Conservation (phyloP, 64 coral and sea anemone species). For the Stylophora pistillata region DNA sequence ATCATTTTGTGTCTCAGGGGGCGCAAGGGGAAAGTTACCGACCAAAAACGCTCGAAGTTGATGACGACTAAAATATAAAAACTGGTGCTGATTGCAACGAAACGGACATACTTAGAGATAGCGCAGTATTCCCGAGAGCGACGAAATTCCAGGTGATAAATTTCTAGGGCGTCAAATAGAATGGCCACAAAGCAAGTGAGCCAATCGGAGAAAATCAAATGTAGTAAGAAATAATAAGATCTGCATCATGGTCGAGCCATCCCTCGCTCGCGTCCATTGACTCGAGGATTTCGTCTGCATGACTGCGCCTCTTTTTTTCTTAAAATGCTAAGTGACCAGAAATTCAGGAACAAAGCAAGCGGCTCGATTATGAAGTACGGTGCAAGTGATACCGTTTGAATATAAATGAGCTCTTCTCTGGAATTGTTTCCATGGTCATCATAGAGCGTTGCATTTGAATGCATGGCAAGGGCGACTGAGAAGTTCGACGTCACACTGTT, state of each 20-base stretch:
- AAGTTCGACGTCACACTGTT: neutral
- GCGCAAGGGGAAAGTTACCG: neutral
- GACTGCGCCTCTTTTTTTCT: neutral
- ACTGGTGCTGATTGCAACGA: neutral
- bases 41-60: slow-evolving; percentile 23
- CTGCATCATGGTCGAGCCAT: neutral
- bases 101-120: neutral
- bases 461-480: neutral
- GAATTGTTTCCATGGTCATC: neutral
- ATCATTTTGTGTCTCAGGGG: neutral
- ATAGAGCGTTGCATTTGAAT: neutral
- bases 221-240: neutral
- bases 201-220: slow-evolving; percentile 16
- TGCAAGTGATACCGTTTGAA: neutral
- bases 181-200: slow-evolving; percentile 14
- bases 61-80: slow-evolving; percentile 11
- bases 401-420: slow-evolving; percentile 21
- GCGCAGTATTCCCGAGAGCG: slow-evolving; percentile 9
- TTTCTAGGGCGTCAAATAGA: slow-evolving; percentile 2
- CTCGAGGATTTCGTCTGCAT: neutral
- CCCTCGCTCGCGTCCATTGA: neutral
- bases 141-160: slow-evolving; percentile 17
- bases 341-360: neutral
- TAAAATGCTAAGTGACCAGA: neutral
- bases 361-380: slow-evolving; percentile 31